These are phyloP conservation scores for Xenopus tropicalis DNA, from an alignment of 2,113 vertebrate genomes.

Conservation along the genomic window DNA sequence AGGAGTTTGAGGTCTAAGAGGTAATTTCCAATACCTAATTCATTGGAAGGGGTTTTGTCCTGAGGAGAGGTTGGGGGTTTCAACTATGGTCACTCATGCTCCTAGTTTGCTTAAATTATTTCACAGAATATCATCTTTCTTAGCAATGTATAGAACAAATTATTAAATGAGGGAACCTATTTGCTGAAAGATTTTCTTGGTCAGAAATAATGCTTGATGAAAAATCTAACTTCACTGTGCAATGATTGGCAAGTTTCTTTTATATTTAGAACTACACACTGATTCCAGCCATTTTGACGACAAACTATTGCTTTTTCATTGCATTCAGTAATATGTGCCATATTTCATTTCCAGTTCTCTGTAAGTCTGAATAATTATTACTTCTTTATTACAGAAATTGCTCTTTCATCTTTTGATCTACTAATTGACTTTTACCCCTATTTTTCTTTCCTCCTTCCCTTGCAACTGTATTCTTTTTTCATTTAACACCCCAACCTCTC, in stretches of 20 bases:
- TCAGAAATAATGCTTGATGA: not conserved
- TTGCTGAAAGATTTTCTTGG: not conserved
- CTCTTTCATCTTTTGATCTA: conserved; percentile 50
- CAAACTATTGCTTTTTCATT: conserved; percentile 23
- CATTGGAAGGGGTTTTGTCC: no score
- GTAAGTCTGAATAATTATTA: conserved; percentile 43
- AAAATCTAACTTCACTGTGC: not conserved
- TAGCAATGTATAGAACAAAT: conserved; percentile 20
- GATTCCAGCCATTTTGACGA: no score
- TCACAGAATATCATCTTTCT: conserved; percentile 38
- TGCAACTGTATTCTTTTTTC: conserved; percentile 61
- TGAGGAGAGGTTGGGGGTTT: no score
- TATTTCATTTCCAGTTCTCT: conserved; percentile 22
- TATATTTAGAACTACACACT: not conserved
- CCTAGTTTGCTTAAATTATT: no score
- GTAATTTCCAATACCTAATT: no score
- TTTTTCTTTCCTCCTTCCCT: conserved; percentile 35
- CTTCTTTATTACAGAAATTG: conserved; percentile 44
- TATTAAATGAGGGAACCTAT: conserved; percentile 22
- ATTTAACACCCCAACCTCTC: conserved; percentile 54
- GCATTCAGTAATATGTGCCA: conserved; percentile 10
- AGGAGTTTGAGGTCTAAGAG: no score
- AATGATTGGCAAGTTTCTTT: conserved; percentile 1
- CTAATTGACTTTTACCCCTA: conserved; percentile 52
- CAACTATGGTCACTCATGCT: no score